Conservation (phyloP, 2,888 invertebrate genomes). For the Drosophila antonietae region DNA sequence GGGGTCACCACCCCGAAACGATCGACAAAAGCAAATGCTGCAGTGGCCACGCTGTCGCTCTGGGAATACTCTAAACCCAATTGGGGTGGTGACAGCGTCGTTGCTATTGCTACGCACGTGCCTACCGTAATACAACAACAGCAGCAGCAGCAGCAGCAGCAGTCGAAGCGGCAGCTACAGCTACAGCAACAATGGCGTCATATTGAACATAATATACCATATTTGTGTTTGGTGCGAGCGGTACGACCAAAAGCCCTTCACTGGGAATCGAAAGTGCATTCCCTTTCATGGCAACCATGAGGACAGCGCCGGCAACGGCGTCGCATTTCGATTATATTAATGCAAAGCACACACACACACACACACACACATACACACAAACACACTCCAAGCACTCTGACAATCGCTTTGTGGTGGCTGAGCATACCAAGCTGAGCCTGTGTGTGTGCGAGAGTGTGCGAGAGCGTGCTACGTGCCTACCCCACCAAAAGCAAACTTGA, state of each 20-base stretch:
- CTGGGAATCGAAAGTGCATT: conserved; percentile 79
- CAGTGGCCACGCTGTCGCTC: conserved; percentile 52
- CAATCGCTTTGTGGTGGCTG: conserved; percentile 58
- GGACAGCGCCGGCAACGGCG: conserved; percentile 53
- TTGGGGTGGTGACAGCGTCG: conserved; percentile 70
- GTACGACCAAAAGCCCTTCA: conserved; percentile 58
- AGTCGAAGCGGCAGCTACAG: conserved; percentile 39
- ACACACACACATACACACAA: conserved; percentile 8
- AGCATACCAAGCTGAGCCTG: conserved; percentile 36
- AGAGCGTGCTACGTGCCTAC: conserved; percentile 74
- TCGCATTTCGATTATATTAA: conserved; percentile 79
- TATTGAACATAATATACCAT: conserved; percentile 77
- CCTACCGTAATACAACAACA: conserved; percentile 77
- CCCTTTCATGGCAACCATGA: conserved; percentile 74
- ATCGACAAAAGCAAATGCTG: conserved; percentile 51
- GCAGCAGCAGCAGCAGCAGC: conserved; percentile 35
- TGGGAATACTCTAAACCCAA: conserved; percentile 70
- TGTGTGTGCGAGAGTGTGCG: conserved; percentile 41
- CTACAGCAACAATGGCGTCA: conserved; percentile 72
- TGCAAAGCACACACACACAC: conserved; percentile 69
- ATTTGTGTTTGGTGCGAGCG: conserved; percentile 60
- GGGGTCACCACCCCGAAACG: conserved; percentile 54
- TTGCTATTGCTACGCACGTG: conserved; percentile 74
- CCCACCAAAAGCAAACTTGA: conserved; percentile 83
- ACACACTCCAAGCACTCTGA: conserved; percentile 21